A percentile compares a stretch with the other conserved stretches of the same genome.
phyloP scores from a whole-genome alignment of 2,797 vertebrate genomes.

The Scolopax rusticola region DNA sequence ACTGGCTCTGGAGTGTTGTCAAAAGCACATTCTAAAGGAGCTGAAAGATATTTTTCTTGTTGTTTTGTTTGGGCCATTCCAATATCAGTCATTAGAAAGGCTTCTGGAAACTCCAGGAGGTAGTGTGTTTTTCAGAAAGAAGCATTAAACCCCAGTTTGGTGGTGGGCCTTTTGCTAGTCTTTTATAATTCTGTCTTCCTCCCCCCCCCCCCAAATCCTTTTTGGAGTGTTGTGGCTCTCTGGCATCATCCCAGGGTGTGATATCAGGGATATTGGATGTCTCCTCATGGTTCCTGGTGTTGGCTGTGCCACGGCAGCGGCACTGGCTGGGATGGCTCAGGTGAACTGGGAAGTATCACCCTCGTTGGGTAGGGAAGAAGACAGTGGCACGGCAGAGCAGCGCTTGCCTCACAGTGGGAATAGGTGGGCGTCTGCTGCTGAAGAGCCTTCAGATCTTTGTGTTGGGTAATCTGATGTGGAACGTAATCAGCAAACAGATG shows the following conservation, averaged over 20 bases:
- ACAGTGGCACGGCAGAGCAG: accelerated
- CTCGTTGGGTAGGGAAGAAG: background rate
- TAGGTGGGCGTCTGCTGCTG: background rate
- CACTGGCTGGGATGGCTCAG: background rate
- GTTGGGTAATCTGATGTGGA: background rate
- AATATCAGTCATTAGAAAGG: background rate
- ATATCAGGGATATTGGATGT: conserved; percentile 39
- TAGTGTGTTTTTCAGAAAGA: background rate
- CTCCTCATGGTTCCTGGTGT: background rate
- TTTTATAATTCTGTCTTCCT: conserved; percentile 11
- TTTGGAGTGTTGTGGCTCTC: conserved; percentile 8
- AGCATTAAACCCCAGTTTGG: background rate
- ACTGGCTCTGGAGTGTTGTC: background rate
- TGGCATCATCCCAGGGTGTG: conserved; percentile 27
- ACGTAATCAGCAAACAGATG: background rate
- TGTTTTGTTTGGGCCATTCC: background rate
- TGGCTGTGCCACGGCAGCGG: background rate
- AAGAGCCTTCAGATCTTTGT: background rate
- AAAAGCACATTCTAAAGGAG: background rate
- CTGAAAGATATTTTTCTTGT: background rate
- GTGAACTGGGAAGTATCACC: conserved; percentile 7
- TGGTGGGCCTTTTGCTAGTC: background rate
- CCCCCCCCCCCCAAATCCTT: background rate
- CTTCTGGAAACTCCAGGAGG: background rate
- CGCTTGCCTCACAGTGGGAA: background rate